These are phyloP conservation scores for Anadara kagoshimensis DNA, from an alignment of 1,140 invertebrate species.

Conservation along the genomic window DNA sequence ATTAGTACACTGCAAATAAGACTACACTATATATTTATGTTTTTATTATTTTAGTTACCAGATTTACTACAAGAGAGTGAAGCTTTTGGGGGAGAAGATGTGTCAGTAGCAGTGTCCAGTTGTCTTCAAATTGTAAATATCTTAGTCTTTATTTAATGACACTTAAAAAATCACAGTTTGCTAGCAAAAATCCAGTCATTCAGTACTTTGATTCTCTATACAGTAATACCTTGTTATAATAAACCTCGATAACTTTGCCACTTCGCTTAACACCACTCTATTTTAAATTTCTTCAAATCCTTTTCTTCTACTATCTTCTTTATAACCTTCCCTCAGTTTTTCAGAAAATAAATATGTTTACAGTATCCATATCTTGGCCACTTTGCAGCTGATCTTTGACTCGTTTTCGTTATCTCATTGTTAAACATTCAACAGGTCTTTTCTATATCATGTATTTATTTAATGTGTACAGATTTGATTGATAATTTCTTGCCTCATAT, in stretches of 20 bases:
- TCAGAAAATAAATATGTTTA: too few species aligned
- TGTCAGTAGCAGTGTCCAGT: constrained; percentile 96
- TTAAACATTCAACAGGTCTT: too few species aligned
- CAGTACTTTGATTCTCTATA: not conserved
- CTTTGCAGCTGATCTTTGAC: too few species aligned
- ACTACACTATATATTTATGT: not conserved
- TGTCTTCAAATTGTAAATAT: constrained; percentile 82
- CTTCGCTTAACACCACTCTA: not conserved
- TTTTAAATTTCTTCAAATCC: not conserved
- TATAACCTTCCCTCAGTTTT: not conserved
- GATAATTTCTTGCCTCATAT: too few species aligned
- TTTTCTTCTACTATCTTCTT: not conserved
- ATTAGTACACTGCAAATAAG: not conserved
- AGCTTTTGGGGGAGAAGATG: constrained; percentile 98
- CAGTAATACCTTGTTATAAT: not conserved
- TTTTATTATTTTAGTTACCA: constrained; percentile 84
- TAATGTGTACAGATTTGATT: too few species aligned
- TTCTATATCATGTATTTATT: too few species aligned
- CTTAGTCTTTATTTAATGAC: not conserved
- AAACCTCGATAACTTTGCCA: too few species aligned
- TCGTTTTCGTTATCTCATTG: too few species aligned
- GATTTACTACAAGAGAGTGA: constrained; percentile 96
- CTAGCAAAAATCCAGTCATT: not conserved
- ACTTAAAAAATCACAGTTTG: not conserved
- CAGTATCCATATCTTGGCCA: too few species aligned